Conservation (phyloP, 2,888 invertebrate species). For the Busseola fusca region DNA sequence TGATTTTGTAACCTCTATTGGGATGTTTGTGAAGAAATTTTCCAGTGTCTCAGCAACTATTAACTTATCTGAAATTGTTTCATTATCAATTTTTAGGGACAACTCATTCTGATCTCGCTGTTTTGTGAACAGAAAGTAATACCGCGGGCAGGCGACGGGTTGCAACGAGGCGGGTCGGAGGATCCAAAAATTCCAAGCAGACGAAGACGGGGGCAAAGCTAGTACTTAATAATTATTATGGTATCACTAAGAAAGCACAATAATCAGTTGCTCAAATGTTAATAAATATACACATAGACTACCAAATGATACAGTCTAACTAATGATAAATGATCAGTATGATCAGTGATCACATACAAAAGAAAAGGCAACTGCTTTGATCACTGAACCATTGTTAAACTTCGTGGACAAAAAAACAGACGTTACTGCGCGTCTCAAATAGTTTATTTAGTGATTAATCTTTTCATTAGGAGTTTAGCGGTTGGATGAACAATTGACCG, state of each 20-base stretch:
- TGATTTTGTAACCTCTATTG: no score
- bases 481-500: conserved; percentile 13
- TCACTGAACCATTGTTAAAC: conserved; percentile 45
- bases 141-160: no score
- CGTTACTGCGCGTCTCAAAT: conserved; percentile 24
- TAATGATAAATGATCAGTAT: conserved; percentile 55
- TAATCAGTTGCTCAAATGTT: conserved; percentile 24
- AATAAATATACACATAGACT: conserved; percentile 31
- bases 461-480: conserved; percentile 36
- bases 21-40: no score
- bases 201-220: no score
- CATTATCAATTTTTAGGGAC: no score
- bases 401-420: conserved; percentile 43
- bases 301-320: conserved; percentile 35
- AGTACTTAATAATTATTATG: neutral
- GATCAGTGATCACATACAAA: conserved; percentile 50
- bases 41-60: no score
- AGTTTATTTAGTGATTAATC: conserved; percentile 53
- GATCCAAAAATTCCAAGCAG: no score
- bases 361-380: conserved; percentile 39
- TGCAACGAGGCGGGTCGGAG: no score
- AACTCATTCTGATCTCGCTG: no score
- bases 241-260: conserved; percentile 9
- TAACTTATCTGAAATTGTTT: no score
- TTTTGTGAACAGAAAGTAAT: no score